These are phyloP conservation scores for Drosophila tanythrix DNA, from an alignment of 2,888 invertebrate genomes.

Conservation along the genomic window DNA sequence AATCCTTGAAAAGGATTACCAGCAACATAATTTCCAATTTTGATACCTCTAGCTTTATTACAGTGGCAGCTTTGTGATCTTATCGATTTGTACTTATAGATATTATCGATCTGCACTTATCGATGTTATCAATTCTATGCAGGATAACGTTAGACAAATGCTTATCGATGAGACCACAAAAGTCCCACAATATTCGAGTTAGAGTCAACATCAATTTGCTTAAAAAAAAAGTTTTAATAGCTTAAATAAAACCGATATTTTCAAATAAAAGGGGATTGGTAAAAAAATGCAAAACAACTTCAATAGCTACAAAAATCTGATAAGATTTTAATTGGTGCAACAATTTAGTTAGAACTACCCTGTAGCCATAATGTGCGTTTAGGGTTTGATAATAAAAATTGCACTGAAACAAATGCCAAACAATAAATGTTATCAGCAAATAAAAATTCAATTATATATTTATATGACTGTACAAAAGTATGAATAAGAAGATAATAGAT, in stretches of 20 bases:
- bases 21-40: background rate
- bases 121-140: background rate
- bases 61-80: background rate
- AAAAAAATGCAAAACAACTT: background rate
- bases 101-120: background rate
- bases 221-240: background rate
- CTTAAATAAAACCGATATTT: background rate
- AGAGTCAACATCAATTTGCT: background rate
- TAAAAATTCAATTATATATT: background rate
- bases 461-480: background rate
- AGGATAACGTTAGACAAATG: background rate
- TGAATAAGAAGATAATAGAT: background rate
- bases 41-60: too few relatives aligned
- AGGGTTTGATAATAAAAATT: background rate
- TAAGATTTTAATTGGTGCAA: conserved; percentile 29
- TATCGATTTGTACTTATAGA: background rate
- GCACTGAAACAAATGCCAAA: background rate
- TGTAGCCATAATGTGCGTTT: background rate
- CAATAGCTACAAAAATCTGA: conserved; percentile 8
- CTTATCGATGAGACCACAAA: background rate
- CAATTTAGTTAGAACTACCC: conserved; percentile 26
- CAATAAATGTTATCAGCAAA: background rate
- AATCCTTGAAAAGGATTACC: background rate
- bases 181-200: background rate
- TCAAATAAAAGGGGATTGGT: conserved; percentile 2